Conservation (phyloP, 2,113 vertebrate genomes). For the Etheostoma spectabile region DNA sequence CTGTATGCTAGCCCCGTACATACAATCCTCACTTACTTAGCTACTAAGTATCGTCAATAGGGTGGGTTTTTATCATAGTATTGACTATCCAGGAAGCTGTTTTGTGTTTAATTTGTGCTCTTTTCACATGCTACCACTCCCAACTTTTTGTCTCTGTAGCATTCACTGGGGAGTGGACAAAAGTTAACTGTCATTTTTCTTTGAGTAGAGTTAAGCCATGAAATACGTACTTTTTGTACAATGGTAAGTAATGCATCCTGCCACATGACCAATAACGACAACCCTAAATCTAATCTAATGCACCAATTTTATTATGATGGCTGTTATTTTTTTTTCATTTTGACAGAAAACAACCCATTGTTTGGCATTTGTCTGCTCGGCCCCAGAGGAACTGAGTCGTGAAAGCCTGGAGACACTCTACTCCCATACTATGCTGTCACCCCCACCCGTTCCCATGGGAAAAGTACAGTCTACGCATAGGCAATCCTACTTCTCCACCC, state of each 20-base stretch:
- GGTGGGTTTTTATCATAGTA: not conserved
- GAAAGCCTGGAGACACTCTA: not conserved
- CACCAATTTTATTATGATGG: too few relatives aligned
- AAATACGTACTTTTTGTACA: not conserved
- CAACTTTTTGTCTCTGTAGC: not conserved
- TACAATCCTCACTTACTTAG: not conserved
- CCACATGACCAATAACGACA: too few relatives aligned
- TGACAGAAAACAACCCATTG: not conserved
- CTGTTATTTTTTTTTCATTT: not conserved
- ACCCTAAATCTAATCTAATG: not conserved
- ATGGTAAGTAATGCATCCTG: not conserved
- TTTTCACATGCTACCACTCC: not conserved
- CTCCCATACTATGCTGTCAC: not conserved
- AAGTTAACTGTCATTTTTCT: not conserved
- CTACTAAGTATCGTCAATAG: too few relatives aligned
- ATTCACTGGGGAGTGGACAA: not conserved
- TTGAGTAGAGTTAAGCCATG: not conserved
- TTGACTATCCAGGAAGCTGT: not conserved
- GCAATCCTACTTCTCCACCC: constrained; percentile 93
- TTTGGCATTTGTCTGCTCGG: not conserved
- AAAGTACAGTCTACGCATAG: constrained; percentile 94
- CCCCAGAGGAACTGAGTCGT: not conserved
- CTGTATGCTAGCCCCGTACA: not conserved
- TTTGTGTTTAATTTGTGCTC: fast-evolving
- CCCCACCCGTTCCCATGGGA: constrained; percentile 90